Base-by-base conservation (phyloP, 2,797 vertebrate genomes). In the Cynodonichthys magdalenae region DNA sequence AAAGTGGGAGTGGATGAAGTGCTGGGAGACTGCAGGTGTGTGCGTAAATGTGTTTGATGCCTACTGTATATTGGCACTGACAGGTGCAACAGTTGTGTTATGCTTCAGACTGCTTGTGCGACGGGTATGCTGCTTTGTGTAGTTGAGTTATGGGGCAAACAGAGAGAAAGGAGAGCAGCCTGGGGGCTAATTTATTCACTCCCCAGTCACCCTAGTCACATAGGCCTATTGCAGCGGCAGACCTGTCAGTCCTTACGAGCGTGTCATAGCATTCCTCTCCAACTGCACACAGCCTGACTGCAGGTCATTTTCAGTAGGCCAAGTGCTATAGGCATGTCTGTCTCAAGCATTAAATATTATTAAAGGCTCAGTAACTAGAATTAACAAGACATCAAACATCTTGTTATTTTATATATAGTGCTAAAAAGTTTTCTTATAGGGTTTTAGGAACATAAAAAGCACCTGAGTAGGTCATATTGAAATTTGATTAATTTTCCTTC, bases 101-200 rank as follows among this genome's bases (percentile, higher is more conserved):
- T 78, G 86, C 84, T 90, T 87, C 89, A 83, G 85, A 85, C 85
- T 66, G 82, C 85, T 79, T 91, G 87, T 88, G 88, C 90, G 87
- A 86, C 86, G 87, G 81, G 76, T 75, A 73, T 67, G 48, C 77
- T 73, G 79, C 77, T 88, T 90, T 85, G 80, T 90, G 87, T 87
- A 88, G 84, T 88, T 88, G 85, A 87, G 88, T 84, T 89, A 89
- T 87, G 84, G 88, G 86, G 89, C 87, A 92, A 92, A 92, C 90
- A 89, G 85, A 87, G 82, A 77, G 84, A 80, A 82, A 77, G 76
- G 66, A 89, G 89, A 85, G 87, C 84, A 81, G 90, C 89, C 91
- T 82, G 81, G 85, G 89, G 91, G 83, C 89, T 92, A 88, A 92
- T 93, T 90, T 90, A 92, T 93, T 89, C 90, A 80, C 87, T 89